phyloP scores from a whole-genome alignment of 2,113 vertebrate species.

The Alexandromys fortis region DNA sequence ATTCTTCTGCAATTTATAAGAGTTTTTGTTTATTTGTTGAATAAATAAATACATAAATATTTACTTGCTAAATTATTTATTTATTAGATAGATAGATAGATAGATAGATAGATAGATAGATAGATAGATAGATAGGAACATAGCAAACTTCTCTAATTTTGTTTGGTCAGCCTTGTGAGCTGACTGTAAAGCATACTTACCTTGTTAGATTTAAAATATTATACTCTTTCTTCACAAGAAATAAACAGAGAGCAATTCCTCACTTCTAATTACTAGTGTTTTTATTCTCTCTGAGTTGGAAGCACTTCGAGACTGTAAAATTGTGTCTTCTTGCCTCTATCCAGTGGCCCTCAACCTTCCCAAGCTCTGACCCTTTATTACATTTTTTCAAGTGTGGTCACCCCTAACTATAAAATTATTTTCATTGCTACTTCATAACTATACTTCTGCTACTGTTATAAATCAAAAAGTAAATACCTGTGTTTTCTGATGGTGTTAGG shows the following conservation, averaged over 20 bases:
- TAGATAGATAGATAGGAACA: too few species aligned
- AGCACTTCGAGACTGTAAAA: background rate
- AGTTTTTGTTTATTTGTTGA: background rate
- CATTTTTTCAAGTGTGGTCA: background rate
- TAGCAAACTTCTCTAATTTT: background rate
- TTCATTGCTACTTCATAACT: background rate
- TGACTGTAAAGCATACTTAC: background rate
- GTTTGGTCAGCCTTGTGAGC: background rate
- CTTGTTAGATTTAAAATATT: conserved; percentile 8
- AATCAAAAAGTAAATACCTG: background rate
- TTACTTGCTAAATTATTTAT: too few species aligned
- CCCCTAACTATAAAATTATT: background rate
- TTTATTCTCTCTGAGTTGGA: background rate
- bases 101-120: too few species aligned
- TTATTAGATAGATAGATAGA: too few species aligned
- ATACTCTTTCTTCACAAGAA: background rate
- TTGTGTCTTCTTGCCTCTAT: background rate
- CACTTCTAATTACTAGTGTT: background rate
- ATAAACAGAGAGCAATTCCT: background rate
- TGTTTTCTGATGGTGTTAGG: background rate
- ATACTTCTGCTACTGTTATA: background rate
- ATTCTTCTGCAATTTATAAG: background rate
- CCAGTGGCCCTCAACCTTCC: background rate
- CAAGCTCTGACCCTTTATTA: background rate
- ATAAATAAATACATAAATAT: too few species aligned